phyloP scores from a whole-genome alignment of 2,113 vertebrate genomes.

The Paraplagusia blochii region DNA sequence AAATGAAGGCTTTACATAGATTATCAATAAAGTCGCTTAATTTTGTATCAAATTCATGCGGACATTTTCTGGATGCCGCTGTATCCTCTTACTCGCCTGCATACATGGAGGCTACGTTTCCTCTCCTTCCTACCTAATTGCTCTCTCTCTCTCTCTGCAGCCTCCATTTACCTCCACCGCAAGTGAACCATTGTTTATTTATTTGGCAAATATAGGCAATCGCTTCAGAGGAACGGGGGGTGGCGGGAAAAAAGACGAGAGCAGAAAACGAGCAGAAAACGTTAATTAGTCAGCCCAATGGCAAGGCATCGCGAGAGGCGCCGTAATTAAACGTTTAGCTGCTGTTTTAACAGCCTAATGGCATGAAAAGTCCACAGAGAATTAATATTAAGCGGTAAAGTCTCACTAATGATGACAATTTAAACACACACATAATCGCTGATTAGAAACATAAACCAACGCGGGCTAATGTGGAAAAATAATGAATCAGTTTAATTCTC shows the following conservation, averaged over 20 bases:
- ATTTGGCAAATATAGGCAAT: constrained; percentile 60
- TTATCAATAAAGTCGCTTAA: constrained; percentile 75
- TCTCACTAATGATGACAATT: constrained; percentile 48
- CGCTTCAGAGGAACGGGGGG: constrained; percentile 31
- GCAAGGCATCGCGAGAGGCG: constrained; percentile 58
- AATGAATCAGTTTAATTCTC: too few species aligned
- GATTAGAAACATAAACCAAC: constrained; percentile 44
- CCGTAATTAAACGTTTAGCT: constrained; percentile 73
- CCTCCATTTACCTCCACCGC: constrained; percentile 52
- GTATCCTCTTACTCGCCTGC: constrained; percentile 57
- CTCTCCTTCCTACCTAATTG: constrained; percentile 59
- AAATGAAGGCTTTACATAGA: constrained; percentile 71
- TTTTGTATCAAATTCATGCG: constrained; percentile 61
- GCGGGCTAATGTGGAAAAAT: neutral
- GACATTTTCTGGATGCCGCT: constrained; percentile 50
- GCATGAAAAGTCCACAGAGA: constrained; percentile 62
- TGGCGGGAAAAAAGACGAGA: neutral
- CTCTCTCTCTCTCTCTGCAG: constrained; percentile 34
- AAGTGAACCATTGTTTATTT: constrained; percentile 65
- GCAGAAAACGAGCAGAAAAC: constrained; percentile 39
- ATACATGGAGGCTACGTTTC: constrained; percentile 26
- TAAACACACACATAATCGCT: constrained; percentile 43
- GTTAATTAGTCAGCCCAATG: constrained; percentile 75
- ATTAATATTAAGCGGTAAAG: constrained; percentile 59
- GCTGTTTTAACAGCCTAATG: constrained; percentile 66